Evolutionary conservation across 2,888 invertebrate species (phyloP), one percentile per base, ranked within the genome.

Genomic region (Dicranocentrus wangi): DNA sequence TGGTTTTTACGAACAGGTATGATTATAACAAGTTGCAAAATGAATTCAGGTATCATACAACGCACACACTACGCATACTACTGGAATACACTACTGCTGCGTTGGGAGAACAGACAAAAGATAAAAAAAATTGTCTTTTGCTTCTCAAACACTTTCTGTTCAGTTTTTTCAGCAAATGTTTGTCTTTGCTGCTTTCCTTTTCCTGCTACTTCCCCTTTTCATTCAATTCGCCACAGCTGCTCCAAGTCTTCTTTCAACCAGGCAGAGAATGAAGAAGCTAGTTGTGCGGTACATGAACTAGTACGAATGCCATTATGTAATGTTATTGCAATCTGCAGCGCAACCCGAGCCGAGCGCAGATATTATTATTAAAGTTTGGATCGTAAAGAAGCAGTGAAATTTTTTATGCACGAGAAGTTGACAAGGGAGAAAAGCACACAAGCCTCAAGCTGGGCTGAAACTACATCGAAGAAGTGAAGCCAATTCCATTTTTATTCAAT

Each of bases 61-160:
- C n/a, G n/a, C n/a, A n/a, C n/a, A n/a, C n/a, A n/a, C n/a, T n/a
- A n/a, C n/a, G n/a, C n/a, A n/a, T n/a, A n/a, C n/a, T n/a, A n/a
- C n/a, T n/a, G n/a, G n/a, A n/a, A n/a, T n/a, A n/a, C n/a, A n/a
- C n/a, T n/a, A n/a, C n/a, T n/a, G n/a, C n/a, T 60, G 60, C 61
- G 25, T 55, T 32, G n/a, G 28, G 17, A 27, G 19, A 32, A 32
- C 5, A 10, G 32, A 32, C 5, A 10, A 10, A 28, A 32, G 61
- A 73, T 63, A 73, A 63, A 73, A 72, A 55, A 73, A 60, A 71
- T 71, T 71, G 72, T 73, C 51, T 73, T 73, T 23, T 72, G 61
- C 63, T 53, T 63, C 58, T 10, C 10, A 32, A 32, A 32, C 71
- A 53, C 70, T 72, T 72, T 53, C 72, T 63, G 55, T 55, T 51